Base-by-base conservation (phyloP, 2,797 vertebrate genomes). In the Sebastes diploproa region DNA sequence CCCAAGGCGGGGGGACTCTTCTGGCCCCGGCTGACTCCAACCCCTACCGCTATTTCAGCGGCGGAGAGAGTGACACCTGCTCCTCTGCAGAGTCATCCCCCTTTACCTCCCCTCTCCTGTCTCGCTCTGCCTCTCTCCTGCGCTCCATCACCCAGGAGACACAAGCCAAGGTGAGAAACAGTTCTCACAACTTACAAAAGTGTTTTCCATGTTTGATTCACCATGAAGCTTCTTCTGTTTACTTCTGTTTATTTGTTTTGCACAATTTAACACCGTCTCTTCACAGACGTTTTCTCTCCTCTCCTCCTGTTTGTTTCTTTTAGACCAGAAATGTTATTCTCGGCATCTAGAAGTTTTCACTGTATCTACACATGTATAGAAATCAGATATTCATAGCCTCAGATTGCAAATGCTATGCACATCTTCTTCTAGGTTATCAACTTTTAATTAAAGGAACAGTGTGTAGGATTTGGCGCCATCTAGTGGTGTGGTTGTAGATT, bases 41-140 rank as follows among this genome's bases (percentile, higher is more conserved):
- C 89, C 97, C 97, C 0, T 95, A 97, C 64, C 97, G 98, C 25
- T 98, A 97, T 75, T 97, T 99, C 91, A 98, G 98, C 0, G 98
- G 98, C 0, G 98, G 98, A 0, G 98, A 99, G 90, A 99, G 98
- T 1, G 98, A 99, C 94, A 99, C 98, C 1, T 97, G 97, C 81
- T 99, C 98, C 16, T 99, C 98, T 0, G 98, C 98, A 0, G 98
- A 99, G 83, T 99, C 98, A 0, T 99, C 98, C 0, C 98, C 98
- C 0, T 99, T 99, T 10, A 95, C 96, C 72, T 99, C 98, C 1
- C 98, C 98, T 0, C 94, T 99, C 73, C 94, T 99, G 6, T 97
- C 98, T 0, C 96, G 98, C 71, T 99, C 98, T 0, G 97, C 98
- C 16, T 99, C 98, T 0, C 95, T 99, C 29, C 95, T 99, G 29